Evolutionary conservation across 1,140 invertebrate species (phyloP).

Genomic region (Choristoneura fumiferana): DNA sequence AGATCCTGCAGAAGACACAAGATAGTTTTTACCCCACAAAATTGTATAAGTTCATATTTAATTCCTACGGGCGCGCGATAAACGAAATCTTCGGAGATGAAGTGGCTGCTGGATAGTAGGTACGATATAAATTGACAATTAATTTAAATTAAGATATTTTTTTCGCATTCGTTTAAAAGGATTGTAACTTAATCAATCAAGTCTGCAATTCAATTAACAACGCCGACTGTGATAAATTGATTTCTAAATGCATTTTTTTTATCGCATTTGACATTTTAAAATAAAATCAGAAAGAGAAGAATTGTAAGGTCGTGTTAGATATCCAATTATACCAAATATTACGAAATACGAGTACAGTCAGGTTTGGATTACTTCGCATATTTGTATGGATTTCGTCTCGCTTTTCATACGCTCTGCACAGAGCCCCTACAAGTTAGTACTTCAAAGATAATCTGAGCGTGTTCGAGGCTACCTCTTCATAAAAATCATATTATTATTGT

Average conservation of each 20-base stretch:
- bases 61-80: not conserved
- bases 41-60: not conserved
- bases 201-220: slow-evolving; percentile 13
- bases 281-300: slow-evolving; percentile 27
- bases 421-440: slow-evolving; percentile 7
- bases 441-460: not conserved
- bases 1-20: too few species aligned
- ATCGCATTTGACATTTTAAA: too few species aligned
- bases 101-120: not conserved
- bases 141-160: slow-evolving; percentile 3
- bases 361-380: too few species aligned
- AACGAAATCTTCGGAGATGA: not conserved
- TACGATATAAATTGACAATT: not conserved
- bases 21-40: not conserved
- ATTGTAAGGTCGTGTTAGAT: too few species aligned
- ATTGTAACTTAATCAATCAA: slow-evolving; percentile 11
- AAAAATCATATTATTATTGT: not conserved
- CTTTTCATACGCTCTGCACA: not conserved
- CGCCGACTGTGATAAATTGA: slow-evolving; percentile 8
- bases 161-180: not conserved
- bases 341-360: too few species aligned
- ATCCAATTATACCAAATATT: too few species aligned
- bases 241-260: not conserved
- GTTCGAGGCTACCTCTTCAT: not conserved
- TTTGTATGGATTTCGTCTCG: not conserved